phyloP scores from a whole-genome alignment of 92 coral and sea anemone species.

The Epizoanthus rinbou region DNA sequence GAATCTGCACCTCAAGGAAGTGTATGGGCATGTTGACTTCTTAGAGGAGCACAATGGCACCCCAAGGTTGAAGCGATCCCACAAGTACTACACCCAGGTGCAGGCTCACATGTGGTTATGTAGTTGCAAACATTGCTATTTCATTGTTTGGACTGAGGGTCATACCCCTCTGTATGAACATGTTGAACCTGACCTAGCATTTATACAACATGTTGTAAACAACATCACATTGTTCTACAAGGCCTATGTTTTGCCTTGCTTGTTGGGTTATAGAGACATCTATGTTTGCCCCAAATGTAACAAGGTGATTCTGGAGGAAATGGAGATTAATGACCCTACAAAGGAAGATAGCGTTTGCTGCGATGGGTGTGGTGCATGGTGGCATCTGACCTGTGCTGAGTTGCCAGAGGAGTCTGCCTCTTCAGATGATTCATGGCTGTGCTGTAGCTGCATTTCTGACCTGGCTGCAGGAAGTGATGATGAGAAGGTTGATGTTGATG shows the following conservation, averaged over 20 bases:
- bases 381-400: slow-evolving; percentile 35
- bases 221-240: slow-evolving; percentile 15
- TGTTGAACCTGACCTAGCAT: neutral
- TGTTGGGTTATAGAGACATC: slow-evolving; percentile 31
- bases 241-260: slow-evolving; percentile 28
- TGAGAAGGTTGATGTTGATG: no score
- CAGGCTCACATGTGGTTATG: slow-evolving; percentile 10
- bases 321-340: slow-evolving; percentile 8
- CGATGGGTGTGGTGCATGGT: slow-evolving; percentile 33
- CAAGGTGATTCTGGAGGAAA: slow-evolving; percentile 36
- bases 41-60: slow-evolving; percentile 30
- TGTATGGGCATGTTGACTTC: slow-evolving; percentile 12
- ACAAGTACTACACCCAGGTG: slow-evolving; percentile 39
- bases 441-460: no score
- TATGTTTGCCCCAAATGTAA: slow-evolving; percentile 31
- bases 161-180: slow-evolving; percentile 21
- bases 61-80: slow-evolving; percentile 25
- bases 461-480: no score
- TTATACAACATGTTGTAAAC: neutral
- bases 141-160: slow-evolving; percentile 47
- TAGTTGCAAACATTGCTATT: slow-evolving; percentile 40
- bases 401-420: neutral
- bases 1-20: neutral
- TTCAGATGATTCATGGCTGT: no score
- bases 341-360: slow-evolving; percentile 35